Percentiles rank a stretch among this genome's conserved stretches.
phyloP scores from a whole-genome alignment of 2,888 invertebrate species.

The Cyrtodaria siliqua region DNA sequence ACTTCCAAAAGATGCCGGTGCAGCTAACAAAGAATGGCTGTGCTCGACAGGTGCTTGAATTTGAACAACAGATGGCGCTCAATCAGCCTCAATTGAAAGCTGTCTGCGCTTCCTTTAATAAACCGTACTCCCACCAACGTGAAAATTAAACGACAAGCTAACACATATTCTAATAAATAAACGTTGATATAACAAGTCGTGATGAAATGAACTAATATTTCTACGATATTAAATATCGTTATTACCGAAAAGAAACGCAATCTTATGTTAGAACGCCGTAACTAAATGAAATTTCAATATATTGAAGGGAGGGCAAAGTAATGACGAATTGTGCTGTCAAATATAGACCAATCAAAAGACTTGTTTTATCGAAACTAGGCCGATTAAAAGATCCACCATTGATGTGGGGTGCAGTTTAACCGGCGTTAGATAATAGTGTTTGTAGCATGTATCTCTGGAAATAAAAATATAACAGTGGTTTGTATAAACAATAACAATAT shows the following conservation, averaged over 20 bases:
- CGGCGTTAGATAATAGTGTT: neutral
- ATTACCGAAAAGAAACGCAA: no score
- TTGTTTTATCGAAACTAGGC: conserved; percentile 59
- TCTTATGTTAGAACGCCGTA: no score
- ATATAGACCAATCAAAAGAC: conserved; percentile 44
- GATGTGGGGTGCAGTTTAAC: conserved; percentile 5
- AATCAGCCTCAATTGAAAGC: conserved; percentile 6
- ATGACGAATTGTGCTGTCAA: conserved; percentile 26
- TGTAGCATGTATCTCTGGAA: no score
- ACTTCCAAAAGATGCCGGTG: conserved; percentile 38
- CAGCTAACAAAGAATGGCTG: conserved; percentile 59
- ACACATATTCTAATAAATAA: no score
- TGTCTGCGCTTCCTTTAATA: neutral
- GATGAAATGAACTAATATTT: no score
- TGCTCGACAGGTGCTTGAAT: conserved; percentile 70
- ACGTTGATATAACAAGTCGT: no score
- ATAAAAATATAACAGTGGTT: conserved; percentile 1
- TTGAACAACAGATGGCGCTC: conserved; percentile 71
- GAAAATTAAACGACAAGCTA: no score
- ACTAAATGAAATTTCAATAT: no score
- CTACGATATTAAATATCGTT: no score
- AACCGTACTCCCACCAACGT: no score
- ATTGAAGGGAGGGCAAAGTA: neutral
- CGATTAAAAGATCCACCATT: conserved; percentile 63
- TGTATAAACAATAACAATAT: neutral